Evolutionary conservation across 2,888 invertebrate genomes (phyloP).

Genomic region (Lepidochrysops patricia): DNA sequence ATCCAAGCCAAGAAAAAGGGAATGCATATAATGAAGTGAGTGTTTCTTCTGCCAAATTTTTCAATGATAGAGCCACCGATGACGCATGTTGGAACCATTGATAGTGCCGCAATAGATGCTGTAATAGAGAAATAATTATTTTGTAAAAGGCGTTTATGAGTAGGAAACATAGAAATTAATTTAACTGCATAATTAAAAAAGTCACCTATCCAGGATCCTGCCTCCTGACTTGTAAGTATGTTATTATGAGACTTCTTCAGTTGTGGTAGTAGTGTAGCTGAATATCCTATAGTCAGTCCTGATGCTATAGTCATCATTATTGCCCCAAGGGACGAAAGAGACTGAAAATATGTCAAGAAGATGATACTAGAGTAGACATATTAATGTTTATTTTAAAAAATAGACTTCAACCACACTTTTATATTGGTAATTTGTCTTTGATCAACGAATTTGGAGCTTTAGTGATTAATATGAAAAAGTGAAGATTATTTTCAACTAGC

Average conservation of each 20-base stretch:
- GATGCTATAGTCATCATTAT: neutral
- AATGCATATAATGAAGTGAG: neutral
- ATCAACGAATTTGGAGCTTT: too few relatives aligned
- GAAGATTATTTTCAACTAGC: too few relatives aligned
- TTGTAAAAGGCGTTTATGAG: too few relatives aligned
- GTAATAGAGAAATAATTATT: neutral
- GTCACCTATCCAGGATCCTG: slow-evolving; percentile 2
- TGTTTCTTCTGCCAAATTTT: neutral
- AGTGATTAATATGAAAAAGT: too few relatives aligned
- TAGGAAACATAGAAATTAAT: too few relatives aligned
- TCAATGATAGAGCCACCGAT: neutral
- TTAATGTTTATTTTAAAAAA: too few relatives aligned
- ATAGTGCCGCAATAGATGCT: slow-evolving; percentile 5
- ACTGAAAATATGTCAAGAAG: too few relatives aligned
- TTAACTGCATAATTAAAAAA: neutral
- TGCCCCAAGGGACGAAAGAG: neutral
- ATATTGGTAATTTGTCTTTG: too few relatives aligned
- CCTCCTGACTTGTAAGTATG: neutral
- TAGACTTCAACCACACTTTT: too few relatives aligned
- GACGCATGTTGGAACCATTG: neutral
- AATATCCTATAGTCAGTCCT: slow-evolving; percentile 3
- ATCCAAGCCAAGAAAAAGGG: slow-evolving; percentile 6
- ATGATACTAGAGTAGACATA: too few relatives aligned
- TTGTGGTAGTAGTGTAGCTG: slow-evolving; percentile 3
- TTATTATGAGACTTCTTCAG: neutral